A percentile compares a stretch with the other conserved stretches of the same genome.
Evolutionary conservation across 92 coral and sea anemone genomes (phyloP).

Genomic region (Phymanthus crucifer): DNA sequence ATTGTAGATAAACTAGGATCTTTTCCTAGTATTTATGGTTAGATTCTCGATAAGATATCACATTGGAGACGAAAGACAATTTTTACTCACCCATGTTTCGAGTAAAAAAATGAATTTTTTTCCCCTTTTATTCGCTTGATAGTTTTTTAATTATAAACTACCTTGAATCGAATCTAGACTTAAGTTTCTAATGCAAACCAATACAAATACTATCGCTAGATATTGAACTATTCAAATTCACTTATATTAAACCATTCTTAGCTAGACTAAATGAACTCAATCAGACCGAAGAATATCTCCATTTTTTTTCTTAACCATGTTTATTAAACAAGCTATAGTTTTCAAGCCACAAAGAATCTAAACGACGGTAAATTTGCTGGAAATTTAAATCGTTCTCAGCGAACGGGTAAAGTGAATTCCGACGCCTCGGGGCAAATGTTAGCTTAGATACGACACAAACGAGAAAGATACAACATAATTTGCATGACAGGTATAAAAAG

Average conservation of each 20-base stretch:
- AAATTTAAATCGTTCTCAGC: not conserved
- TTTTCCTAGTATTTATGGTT: not conserved
- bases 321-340: not conserved
- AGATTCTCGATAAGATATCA: not conserved
- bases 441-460: conserved; percentile 7
- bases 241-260: not conserved
- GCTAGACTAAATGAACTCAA: not conserved
- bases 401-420: conserved; percentile 28
- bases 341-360: not conserved
- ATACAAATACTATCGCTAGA: too few relatives aligned
- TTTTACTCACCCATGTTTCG: not conserved
- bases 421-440: conserved; percentile 14
- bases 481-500: not conserved
- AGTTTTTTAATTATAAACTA: too few relatives aligned
- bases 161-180: not conserved
- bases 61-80: not conserved
- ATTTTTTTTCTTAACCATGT: not conserved
- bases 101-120: not conserved
- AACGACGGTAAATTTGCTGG: not conserved
- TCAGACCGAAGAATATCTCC: not conserved
- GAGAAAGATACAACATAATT: not conserved
- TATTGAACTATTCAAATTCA: not conserved
- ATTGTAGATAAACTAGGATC: conserved; percentile 1
- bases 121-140: too few relatives aligned
- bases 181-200: not conserved